These are phyloP conservation scores for Centroberyx gerrardi DNA, from an alignment of 2,797 vertebrate species.

Conservation along the genomic window DNA sequence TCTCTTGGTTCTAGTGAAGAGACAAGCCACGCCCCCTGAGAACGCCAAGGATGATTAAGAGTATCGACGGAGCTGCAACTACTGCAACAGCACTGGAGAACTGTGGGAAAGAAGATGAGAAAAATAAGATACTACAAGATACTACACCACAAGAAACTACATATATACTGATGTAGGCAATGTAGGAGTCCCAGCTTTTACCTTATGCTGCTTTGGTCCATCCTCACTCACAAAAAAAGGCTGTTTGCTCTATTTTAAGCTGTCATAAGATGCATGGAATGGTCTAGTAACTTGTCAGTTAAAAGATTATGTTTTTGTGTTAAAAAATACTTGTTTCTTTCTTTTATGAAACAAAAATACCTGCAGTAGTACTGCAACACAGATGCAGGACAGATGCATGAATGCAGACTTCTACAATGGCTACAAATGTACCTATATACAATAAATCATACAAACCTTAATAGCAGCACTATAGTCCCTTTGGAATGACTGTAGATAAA, in stretches of 20 bases:
- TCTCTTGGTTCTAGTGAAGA: conserved; percentile 28
- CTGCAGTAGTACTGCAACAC: neutral
- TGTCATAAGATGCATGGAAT: neutral
- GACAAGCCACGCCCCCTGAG: conserved; percentile 50
- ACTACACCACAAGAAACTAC: conserved; percentile 9
- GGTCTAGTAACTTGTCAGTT: neutral
- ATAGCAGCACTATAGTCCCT: conserved; percentile 69
- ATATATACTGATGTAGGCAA: neutral
- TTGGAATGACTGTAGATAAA: conserved; percentile 78
- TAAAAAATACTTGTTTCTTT: neutral
- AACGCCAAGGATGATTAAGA: conserved; percentile 58
- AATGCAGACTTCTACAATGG: neutral
- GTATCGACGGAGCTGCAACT: conserved; percentile 66
- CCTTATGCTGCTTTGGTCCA: neutral
- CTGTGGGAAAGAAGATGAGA: conserved; percentile 61
- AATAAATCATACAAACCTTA: conserved; percentile 71
- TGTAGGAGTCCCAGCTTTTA: neutral
- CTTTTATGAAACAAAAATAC: neutral
- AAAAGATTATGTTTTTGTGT: neutral
- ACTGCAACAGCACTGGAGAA: conserved; percentile 67
- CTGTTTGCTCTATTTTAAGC: too few species aligned
- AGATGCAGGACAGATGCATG: neutral
- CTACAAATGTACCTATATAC: neutral
- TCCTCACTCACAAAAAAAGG: too few species aligned
- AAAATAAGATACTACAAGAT: conserved; percentile 6